These are phyloP conservation scores for Machimus rusticus DNA, from an alignment of 2,888 invertebrate genomes.

Conservation along the genomic window DNA sequence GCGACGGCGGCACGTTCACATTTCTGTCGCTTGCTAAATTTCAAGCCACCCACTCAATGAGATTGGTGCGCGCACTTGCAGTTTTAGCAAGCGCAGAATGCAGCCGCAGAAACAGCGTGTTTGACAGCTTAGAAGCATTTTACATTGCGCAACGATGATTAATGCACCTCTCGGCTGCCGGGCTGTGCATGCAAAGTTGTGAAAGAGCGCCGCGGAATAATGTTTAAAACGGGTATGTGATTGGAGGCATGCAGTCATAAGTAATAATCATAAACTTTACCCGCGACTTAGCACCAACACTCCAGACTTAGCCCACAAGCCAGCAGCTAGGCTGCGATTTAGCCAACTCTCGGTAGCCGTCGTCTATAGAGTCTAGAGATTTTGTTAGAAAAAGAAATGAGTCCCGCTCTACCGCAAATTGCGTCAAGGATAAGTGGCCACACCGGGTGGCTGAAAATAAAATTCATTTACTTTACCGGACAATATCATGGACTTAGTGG, in stretches of 20 bases:
- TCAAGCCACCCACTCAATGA: constrained; percentile 8
- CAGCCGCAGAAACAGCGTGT: constrained; percentile 29
- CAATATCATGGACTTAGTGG: constrained; percentile 31
- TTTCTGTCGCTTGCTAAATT: constrained; percentile 6
- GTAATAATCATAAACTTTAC: background rate
- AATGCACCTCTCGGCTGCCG: constrained; percentile 14
- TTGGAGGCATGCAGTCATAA: constrained; percentile 10
- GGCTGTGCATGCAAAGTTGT: constrained; percentile 36
- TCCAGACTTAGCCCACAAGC: background rate
- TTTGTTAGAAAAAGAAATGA: background rate
- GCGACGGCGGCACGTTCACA: background rate
- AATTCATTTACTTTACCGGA: background rate
- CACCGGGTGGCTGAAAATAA: constrained; percentile 13
- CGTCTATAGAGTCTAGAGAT: background rate
- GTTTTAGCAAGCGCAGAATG: background rate
- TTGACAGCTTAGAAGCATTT: constrained; percentile 40
- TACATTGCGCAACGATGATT: constrained; percentile 33
- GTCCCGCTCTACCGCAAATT: background rate
- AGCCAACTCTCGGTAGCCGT: background rate
- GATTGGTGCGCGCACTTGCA: constrained; percentile 14
- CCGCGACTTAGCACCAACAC: background rate
- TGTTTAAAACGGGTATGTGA: background rate
- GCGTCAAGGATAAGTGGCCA: constrained; percentile 12
- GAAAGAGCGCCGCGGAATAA: constrained; percentile 22
- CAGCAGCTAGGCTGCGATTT: background rate